Base-by-base conservation (phyloP, 2,113 vertebrate genomes). In the Australoheros scitulus region DNA sequence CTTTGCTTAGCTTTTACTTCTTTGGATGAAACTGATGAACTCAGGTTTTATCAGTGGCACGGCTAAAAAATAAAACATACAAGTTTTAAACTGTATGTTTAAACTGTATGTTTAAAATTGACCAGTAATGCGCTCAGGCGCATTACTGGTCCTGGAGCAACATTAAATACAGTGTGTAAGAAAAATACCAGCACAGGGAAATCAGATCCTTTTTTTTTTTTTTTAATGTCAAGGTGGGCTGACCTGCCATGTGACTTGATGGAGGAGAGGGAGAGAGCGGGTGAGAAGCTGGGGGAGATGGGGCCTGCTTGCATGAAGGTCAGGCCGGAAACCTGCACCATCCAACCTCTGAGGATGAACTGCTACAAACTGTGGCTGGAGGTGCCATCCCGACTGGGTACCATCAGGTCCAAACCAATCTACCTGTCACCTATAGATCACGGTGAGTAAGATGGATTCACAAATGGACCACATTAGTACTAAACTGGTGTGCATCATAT, bases 311-410 rank as follows among this genome's bases (percentile, higher is more conserved):
- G 88, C 43, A 26, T 95, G 94, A 55, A 55, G 87, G 90, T 83
- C 60, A 32, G 3, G 10, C 11, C 55, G 56, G 57, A 64, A 0
- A 93, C 95, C 74, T 99, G 97, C 84, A 93, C 93, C 3, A 96
- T 99, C 86, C 91, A 94, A 50, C 95, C 96, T 2, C 93, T 99
- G 82, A 96, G 96, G 84, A 94, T 97, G 52, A 97, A 95, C 80
- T 98, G 97, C 84, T 97, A 99, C 22, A 96, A 96, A 84, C 95
- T 99, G 93, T 99, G 98, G 98, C 85, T 99, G 56, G 96, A 97
- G 65, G 89, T 97, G 20, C 82, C 93, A 5, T 95, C 97, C 11
- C 77, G 65, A 0, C 87, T 96, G 18, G 96, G 96, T 32, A 96
- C 94, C 0, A 91, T 99, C 76, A 89, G 94, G 15, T 98, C 98